These are phyloP conservation scores for Arbacia lixula DNA, from an alignment of 53 echinoderm and acorn worm genomes.

Conservation along the genomic window DNA sequence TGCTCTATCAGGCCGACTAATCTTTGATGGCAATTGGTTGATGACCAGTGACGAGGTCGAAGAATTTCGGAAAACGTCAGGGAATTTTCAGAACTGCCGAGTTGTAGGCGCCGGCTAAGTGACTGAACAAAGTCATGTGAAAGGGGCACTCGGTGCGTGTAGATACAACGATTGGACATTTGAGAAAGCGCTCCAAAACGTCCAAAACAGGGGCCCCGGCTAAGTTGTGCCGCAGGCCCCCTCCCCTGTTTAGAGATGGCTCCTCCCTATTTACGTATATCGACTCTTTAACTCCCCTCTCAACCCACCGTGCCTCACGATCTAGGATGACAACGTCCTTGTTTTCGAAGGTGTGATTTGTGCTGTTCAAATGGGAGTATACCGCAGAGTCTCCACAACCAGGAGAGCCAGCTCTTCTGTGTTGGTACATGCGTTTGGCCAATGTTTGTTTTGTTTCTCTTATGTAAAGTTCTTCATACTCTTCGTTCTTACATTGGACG, in stretches of 20 bases:
- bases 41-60: slow-evolving; percentile 2
- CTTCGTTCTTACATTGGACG: no score
- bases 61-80: neutral
- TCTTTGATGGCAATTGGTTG: slow-evolving; percentile 2
- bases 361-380: slow-evolving; percentile 2
- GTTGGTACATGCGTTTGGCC: slow-evolving; percentile 3
- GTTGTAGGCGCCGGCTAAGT: neutral
- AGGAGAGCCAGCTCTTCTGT: neutral
- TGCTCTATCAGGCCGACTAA: neutral
- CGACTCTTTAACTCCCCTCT: slow-evolving; percentile 25
- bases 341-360: slow-evolving; percentile 16
- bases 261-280: no score
- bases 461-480: no score
- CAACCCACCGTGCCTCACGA: slow-evolving; percentile 19
- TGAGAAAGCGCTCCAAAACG: neutral
- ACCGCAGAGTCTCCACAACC: neutral
- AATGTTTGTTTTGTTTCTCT: neutral
- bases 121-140: neutral
- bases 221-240: no score
- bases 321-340: slow-evolving; percentile 33
- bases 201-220: neutral
- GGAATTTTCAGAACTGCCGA: slow-evolving; percentile 3
- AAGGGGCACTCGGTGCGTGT: neutral
- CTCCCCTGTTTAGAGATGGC: no score
- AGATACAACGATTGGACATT: neutral